Conservation (phyloP, 2,888 invertebrate genomes). For the Drosophila hamatofila region DNA sequence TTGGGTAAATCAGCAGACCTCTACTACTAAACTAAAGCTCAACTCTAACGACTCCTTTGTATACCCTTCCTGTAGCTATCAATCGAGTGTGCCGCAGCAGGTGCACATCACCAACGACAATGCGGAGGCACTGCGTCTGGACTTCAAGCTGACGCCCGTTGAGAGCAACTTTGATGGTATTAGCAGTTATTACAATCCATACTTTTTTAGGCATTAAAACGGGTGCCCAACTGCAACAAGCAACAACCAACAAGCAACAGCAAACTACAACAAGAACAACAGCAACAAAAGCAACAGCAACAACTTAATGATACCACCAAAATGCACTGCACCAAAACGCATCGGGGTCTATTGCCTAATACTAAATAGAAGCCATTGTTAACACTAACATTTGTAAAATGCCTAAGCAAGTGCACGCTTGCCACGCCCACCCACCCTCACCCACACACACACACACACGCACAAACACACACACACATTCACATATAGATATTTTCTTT, state of each 20-base stretch:
- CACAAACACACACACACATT: background rate
- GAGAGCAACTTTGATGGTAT: conserved; percentile 84
- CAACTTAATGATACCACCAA: conserved; percentile 17
- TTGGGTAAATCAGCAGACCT: conserved; percentile 87
- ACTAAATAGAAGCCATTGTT: conserved; percentile 22
- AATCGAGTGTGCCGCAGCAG: conserved; percentile 85
- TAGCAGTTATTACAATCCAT: conserved; percentile 84
- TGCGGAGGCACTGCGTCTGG: conserved; percentile 82
- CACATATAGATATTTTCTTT: background rate
- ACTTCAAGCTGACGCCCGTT: conserved; percentile 83
- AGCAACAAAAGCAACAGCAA: background rate
- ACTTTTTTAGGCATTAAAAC: conserved; percentile 83
- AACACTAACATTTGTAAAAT: conserved; percentile 33
- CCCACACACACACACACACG: background rate
- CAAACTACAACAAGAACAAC: background rate
- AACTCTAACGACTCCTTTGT: background rate
- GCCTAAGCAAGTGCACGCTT: conserved; percentile 6
- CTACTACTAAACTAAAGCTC: background rate
- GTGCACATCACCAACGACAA: conserved; percentile 84
- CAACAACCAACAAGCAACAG: background rate
- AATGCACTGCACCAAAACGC: conserved; percentile 22
- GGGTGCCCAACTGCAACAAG: conserved; percentile 6
- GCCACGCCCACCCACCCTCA: background rate
- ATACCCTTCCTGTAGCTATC: conserved; percentile 85
- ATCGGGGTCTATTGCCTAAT: conserved; percentile 21